Evolutionary conservation across 2,113 vertebrate genomes (phyloP).

Genomic region (Hippocampus barbouri): DNA sequence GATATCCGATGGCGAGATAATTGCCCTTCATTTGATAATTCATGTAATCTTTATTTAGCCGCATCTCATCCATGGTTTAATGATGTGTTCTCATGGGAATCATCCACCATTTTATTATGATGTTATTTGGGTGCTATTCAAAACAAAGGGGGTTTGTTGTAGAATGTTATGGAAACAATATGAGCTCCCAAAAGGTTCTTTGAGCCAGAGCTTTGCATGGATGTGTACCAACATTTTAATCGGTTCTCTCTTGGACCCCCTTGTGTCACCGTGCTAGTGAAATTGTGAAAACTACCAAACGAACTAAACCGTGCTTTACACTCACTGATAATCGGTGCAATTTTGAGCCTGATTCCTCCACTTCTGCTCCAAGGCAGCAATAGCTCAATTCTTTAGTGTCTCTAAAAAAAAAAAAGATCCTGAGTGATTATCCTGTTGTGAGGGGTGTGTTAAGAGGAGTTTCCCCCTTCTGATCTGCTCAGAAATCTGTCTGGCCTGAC

Average conservation of each 20-base stretch:
- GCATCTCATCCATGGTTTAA: neutral
- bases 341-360: too few relatives aligned
- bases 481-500: too few relatives aligned
- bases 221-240: neutral
- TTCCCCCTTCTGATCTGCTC: too few relatives aligned
- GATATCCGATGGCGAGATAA: conserved; percentile 17
- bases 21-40: neutral
- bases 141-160: neutral
- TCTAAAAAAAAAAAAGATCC: too few relatives aligned
- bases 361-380: too few relatives aligned
- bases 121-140: neutral
- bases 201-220: neutral
- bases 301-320: too few relatives aligned
- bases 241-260: neutral
- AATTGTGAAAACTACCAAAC: neutral
- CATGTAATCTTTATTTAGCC: neutral
- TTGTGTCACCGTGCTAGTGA: neutral
- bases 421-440: too few relatives aligned
- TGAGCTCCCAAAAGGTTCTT: too few relatives aligned
- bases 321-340: too few relatives aligned
- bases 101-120: neutral
- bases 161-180: too few relatives aligned
- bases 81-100: neutral
- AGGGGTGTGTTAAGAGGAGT: too few relatives aligned
- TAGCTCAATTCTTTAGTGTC: too few relatives aligned